Evolutionary conservation across 1,140 invertebrate genomes (phyloP).

Genomic region (Drosophila sechellia): DNA sequence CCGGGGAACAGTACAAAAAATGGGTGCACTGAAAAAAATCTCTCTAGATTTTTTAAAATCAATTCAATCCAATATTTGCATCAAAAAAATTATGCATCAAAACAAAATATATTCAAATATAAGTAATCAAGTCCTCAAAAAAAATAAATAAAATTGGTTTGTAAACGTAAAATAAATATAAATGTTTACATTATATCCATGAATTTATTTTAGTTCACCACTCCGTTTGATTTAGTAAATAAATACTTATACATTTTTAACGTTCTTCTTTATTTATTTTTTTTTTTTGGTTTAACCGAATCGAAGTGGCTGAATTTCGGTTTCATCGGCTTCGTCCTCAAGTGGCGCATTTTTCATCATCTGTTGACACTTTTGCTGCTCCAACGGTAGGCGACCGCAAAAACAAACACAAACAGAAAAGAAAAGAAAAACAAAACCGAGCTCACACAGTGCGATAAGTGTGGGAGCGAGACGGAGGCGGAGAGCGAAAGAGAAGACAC

Average conservation of each 20-base stretch:
- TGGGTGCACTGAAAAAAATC: background rate
- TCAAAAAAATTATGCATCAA: background rate
- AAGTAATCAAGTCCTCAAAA: no score
- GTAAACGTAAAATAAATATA: no score
- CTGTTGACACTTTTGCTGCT: slow-evolving; percentile 62
- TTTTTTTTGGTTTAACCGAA: slow-evolving; percentile 3
- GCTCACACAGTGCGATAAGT: slow-evolving; percentile 1
- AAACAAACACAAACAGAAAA: slow-evolving; percentile 14
- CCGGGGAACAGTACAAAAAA: slow-evolving; percentile 5
- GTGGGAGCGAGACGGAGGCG: background rate
- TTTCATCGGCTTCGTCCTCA: slow-evolving; percentile 45
- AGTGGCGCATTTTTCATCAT: slow-evolving; percentile 81
- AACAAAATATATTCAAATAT: no score
- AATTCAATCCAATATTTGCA: background rate
- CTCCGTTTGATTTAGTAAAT: background rate
- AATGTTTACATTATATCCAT: background rate
- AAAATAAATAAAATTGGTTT: no score
- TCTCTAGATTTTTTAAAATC: background rate
- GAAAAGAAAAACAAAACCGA: slow-evolving; percentile 29
- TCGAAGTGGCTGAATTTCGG: slow-evolving; percentile 19
- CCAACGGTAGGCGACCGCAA: slow-evolving; percentile 37
- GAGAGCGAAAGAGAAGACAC: slow-evolving; percentile 9
- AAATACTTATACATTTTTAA: background rate
- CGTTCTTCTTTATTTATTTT: background rate
- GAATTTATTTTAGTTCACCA: background rate